Evolutionary conservation across 1,140 invertebrate species (phyloP), one percentile per base, ranked within the genome.

Genomic region (Pseudoatta argentina): DNA sequence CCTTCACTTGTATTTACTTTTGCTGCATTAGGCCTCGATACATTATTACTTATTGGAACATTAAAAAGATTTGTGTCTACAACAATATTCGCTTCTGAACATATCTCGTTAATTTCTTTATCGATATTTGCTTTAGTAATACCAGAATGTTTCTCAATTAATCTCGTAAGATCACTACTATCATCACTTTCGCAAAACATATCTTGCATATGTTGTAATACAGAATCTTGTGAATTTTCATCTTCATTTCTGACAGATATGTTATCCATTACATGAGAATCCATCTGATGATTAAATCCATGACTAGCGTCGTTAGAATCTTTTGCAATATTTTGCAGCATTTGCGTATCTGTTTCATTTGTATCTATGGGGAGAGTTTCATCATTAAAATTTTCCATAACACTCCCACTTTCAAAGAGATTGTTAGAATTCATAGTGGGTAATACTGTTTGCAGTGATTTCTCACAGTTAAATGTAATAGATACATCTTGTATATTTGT

Each of bases 161-260:
- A 76, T 7, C 89, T 90, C 63, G 88, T 93, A 0, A 94, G 63
- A 91, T 94, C 93, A 59, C 87, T 93, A 57, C 92, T 94, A 30
- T 94, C 93, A 7, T 94, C 93, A 44, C 93, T 94, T n/a, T 94
- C 93, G 51, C 93, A 93, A 81, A 94, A 94, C 93, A 94, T 94
- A 59, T 93, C 92, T 21, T 94, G 92, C 88, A 94, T 90, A 30
- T 93, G 90, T 86, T 93, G 93, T 30, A 94, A 73, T 34, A 94
- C 34, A 0, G 93, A 93, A 81, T 94, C 93, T 67, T 91, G 91
- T 0, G 93, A 92, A 69, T 91, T 88, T 16, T 94, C 90, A 24
- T 91, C 88, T 1, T 90, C 86, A 18, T 90, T 88, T 30, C 48
- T 44, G 24, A 83, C 12, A 63, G n/a, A 61, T 48, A 39, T 44